Evolutionary conservation across 2,888 invertebrate species (phyloP).

Genomic region (Lithophane socia): DNA sequence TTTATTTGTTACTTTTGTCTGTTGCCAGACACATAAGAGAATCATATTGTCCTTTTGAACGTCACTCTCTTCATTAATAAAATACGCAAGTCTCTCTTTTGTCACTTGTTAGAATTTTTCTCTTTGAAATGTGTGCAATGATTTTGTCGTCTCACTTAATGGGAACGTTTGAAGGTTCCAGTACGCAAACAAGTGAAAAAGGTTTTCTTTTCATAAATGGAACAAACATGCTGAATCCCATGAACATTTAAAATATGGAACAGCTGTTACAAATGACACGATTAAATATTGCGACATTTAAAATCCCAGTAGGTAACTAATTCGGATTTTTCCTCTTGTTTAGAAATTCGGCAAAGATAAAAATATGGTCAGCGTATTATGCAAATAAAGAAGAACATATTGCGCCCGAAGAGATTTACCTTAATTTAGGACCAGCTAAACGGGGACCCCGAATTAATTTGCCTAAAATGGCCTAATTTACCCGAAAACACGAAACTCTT

Average conservation of each 20-base stretch:
- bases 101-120: constrained; percentile 29
- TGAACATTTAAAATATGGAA: constrained; percentile 36
- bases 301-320: neutral
- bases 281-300: constrained; percentile 26
- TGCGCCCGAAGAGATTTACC: constrained; percentile 34
- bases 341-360: neutral
- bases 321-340: neutral
- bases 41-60: constrained; percentile 51
- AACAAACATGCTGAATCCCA: constrained; percentile 26
- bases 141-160: constrained; percentile 41
- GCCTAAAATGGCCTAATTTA: constrained; percentile 45
- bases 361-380: constrained; percentile 41
- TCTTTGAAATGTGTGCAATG: constrained; percentile 50
- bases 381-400: constrained; percentile 56
- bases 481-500: constrained; percentile 30
- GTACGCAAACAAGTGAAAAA: constrained; percentile 45
- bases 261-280: constrained; percentile 1
- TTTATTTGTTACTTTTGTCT: constrained; percentile 50
- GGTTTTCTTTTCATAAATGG: constrained; percentile 44
- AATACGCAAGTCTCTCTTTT: constrained; percentile 37
- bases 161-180: constrained; percentile 38
- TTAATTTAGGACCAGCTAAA: constrained; percentile 41
- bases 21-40: constrained; percentile 35
- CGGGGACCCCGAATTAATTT: constrained; percentile 55
- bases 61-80: constrained; percentile 54